Evolutionary conservation across 2,888 invertebrate species (phyloP), one percentile per base, ranked within the genome.

Genomic region (Heliconius cydno): DNA sequence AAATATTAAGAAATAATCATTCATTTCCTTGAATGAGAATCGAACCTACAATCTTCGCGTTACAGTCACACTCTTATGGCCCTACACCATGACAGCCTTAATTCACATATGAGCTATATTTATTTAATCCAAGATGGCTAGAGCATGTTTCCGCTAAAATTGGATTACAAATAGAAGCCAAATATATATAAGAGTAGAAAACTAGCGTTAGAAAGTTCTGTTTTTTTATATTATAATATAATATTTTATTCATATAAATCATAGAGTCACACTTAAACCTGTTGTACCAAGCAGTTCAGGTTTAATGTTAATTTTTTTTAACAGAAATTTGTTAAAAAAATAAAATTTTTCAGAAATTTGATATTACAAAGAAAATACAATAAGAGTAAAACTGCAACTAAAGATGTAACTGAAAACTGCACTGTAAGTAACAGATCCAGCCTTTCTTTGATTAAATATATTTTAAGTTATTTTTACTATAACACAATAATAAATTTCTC

Each of bases 101-200:
- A n/a, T 22, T 57, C 57, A 68, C 68, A 68, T 13, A n/a, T 4
- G 0, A 60, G n/a, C 60, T 73, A 73, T 73, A 73, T 73, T 73
- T 73, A 73, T 73, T 73, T 73, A 38, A 73, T 73, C 15, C 60
- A 60, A 15, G 13, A 60, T 60, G 73, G n/a, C 30, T 10, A 73
- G 34, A 60, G n/a, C 34, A 38, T 73, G 60, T 25, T 63, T 30
- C n/a, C 52, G 28, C n/a, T 60, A 73, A 60, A 73, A 73, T 73
- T 73, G 73, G 73, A 73, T 73, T 73, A 73, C 73, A 60, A 25
- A 60, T 57, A 28, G 72, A 73, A 73, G 73, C 73, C 73, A 73
- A 73, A 60, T 73, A 38, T 38, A 73, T 34, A 73, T 22, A n/a
- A 41, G 70, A 70, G 41, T 70, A 70, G 25, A 70, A 25, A 70